These are phyloP conservation scores for Epicauta chinensis DNA, from an alignment of 1,140 invertebrate genomes.

Conservation along the genomic window DNA sequence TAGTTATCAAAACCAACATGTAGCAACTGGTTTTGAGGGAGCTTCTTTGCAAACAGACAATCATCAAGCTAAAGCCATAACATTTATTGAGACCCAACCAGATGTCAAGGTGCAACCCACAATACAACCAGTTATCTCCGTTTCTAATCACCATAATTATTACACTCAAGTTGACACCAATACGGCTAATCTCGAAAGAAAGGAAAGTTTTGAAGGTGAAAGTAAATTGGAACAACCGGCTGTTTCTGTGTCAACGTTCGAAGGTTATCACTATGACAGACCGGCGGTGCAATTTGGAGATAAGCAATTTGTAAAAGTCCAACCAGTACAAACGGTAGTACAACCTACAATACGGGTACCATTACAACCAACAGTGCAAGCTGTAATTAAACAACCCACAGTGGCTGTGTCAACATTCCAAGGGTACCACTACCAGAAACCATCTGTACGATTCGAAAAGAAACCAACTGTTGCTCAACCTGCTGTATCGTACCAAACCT, in stretches of 20 bases:
- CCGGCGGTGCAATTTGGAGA: too few species aligned
- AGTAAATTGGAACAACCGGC: not conserved
- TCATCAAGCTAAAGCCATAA: not conserved
- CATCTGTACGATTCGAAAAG: constrained; percentile 29
- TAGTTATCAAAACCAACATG: not conserved
- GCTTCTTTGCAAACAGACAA: not conserved
- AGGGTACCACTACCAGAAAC: constrained; percentile 34
- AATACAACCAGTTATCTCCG: not conserved
- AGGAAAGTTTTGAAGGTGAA: not conserved
- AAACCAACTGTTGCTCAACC: constrained; percentile 9
- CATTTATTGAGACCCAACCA: not conserved
- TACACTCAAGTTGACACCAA: not conserved
- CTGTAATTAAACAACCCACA: too few species aligned
- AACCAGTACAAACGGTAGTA: constrained; percentile 1
- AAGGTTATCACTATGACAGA: not conserved
- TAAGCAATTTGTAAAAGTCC: not conserved
- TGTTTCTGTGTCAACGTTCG: not conserved
- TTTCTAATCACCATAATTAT: not conserved
- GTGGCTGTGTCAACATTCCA: not conserved
- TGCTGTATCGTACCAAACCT: constrained; percentile 3
- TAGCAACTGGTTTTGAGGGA: not conserved
- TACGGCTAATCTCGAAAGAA: not conserved
- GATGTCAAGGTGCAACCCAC: not conserved
- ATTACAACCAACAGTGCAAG: too few species aligned
- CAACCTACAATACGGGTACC: not conserved